Base-by-base conservation (phyloP, 2,888 invertebrate genomes). In the Calameuta pallipes region DNA sequence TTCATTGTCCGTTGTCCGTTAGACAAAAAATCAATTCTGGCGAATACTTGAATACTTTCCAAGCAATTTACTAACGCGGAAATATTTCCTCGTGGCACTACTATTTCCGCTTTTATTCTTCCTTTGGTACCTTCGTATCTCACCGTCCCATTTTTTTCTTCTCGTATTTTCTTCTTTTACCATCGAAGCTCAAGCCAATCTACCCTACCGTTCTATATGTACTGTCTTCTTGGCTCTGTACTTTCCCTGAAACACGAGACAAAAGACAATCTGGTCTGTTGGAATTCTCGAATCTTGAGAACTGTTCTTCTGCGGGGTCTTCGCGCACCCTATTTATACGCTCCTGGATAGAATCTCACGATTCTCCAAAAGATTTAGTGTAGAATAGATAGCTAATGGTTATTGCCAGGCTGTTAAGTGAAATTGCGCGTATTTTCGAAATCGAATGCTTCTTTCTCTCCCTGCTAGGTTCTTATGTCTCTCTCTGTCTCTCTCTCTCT, bases 1-100 rank as follows among this genome's bases (percentile, higher is more conserved):
- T 41, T 15, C 23, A 41, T 4, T 41, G 23, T 23, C 0, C 23
- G 23, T 23, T 41, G 41, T 23, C 4, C 41, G 15, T 9, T 41
- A 23, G 6, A 41, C 41, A 41, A 41, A 41, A 41, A 41, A 41
- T 4, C 41, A 41, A 4, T 31, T 34, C 75, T 68, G 76, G 78
- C 82, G 83, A 84, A 84, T 84, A 83, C 82, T 79, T 78, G 78
- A 83, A 80, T 79, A 79, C 82, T 83, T 87, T 84, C 82, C 84
- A 78, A 78, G 77, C 83, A 84, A 86, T 86, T 85, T 86, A 83
- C 79, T 83, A 74, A 74, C 78, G 69, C 41, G 34, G 35, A 74
- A 79, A 75, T 71, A 33, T 76, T 34, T 73, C 35, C n/a, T 75
- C 78, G 73, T 35, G 69, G 75, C 36, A 71, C 71, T 37, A 23